phyloP scores from a whole-genome alignment of 2,797 vertebrate species.

The Gallinago nigripennis region DNA sequence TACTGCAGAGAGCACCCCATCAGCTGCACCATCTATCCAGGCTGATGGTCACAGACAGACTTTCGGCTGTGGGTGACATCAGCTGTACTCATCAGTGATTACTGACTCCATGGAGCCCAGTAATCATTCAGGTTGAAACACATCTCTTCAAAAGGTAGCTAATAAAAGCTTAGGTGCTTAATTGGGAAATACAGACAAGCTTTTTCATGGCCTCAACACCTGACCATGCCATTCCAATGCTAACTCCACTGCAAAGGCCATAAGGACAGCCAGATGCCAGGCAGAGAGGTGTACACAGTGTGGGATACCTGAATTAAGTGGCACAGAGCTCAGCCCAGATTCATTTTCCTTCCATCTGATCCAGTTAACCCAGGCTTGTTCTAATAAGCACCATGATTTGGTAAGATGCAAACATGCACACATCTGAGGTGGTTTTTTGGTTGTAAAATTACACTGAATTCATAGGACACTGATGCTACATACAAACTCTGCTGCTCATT shows the following conservation, averaged over 20 bases:
- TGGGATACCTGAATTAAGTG: background rate
- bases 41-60: background rate
- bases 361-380: rapidly evolving
- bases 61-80: background rate
- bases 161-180: background rate
- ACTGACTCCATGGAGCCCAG: background rate
- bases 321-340: background rate
- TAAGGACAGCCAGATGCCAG: background rate
- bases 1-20: background rate
- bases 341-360: background rate
- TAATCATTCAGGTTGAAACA: background rate
- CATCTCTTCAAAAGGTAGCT: background rate
- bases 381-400: background rate
- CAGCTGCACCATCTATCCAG: background rate
- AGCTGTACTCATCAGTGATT: background rate
- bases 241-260: background rate
- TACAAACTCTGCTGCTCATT: background rate
- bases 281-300: rapidly evolving
- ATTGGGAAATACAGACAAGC: background rate
- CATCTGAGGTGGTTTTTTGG: background rate
- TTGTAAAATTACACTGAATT: background rate
- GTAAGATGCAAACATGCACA: background rate
- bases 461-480: background rate
- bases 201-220: background rate
- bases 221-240: background rate